Evolutionary conservation across 2,888 invertebrate species (phyloP).

Genomic region (Protonemura montana): DNA sequence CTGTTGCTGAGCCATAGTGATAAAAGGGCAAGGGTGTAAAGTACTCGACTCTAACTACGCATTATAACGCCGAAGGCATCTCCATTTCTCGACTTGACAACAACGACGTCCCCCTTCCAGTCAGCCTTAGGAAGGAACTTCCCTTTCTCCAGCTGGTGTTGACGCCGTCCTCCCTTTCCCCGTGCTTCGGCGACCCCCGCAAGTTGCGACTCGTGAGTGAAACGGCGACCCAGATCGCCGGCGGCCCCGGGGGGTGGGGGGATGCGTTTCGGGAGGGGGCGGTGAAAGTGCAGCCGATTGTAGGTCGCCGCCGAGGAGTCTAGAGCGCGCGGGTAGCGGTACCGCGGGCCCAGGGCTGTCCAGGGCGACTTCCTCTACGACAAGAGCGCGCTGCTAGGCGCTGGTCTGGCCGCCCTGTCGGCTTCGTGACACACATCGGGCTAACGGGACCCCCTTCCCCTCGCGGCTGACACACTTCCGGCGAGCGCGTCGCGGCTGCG

Average conservation of each 20-base stretch:
- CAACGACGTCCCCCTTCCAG: background rate
- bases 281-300: conserved; percentile 7
- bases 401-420: background rate
- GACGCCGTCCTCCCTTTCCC: background rate
- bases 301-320: background rate
- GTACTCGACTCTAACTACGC: too few species aligned
- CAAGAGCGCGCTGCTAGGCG: background rate
- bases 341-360: background rate
- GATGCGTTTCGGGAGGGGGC: conserved; percentile 12
- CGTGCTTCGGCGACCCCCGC: background rate
- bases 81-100: background rate
- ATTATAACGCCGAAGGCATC: background rate
- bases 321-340: background rate
- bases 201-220: background rate
- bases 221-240: conserved; percentile 12
- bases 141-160: background rate
- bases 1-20: too few species aligned
- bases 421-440: background rate
- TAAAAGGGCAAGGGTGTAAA: too few species aligned
- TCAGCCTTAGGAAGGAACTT: background rate
- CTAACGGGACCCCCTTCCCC: background rate
- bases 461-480: background rate
- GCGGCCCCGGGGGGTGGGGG: background rate
- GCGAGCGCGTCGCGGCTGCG: background rate
- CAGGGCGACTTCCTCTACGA: background rate